Evolutionary conservation across 2,113 vertebrate species (phyloP).

Genomic region (Malurus alboscapulatus): DNA sequence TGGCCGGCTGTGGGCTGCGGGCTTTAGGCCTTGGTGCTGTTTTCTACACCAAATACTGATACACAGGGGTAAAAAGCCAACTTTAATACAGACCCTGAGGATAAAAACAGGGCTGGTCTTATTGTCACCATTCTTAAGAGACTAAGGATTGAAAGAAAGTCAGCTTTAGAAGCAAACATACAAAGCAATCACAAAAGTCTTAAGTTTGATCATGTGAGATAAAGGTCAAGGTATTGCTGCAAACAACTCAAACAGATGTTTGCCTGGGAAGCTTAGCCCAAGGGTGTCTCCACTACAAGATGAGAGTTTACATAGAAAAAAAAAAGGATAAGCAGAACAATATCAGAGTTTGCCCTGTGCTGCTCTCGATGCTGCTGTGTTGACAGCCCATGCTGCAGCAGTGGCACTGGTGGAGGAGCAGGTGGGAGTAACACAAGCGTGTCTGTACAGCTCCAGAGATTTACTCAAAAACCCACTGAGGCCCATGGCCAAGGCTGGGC

Average conservation of each 20-base stretch:
- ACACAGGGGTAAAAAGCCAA: neutral
- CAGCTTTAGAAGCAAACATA: neutral
- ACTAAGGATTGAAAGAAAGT: neutral
- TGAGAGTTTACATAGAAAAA: neutral
- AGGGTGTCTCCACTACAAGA: neutral
- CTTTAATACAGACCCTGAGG: neutral
- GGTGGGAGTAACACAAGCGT: neutral
- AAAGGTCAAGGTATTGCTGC: constrained; percentile 9
- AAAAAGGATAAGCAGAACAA: neutral
- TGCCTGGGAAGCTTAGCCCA: neutral
- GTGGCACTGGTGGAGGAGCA: neutral
- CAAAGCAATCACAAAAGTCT: neutral
- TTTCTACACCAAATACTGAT: neutral
- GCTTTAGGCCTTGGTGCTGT: neutral
- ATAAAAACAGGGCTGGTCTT: neutral
- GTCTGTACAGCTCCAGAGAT: neutral
- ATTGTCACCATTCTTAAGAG: neutral
- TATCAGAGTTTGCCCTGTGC: neutral
- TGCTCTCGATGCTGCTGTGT: neutral
- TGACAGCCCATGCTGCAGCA: neutral
- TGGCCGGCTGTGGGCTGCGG: neutral
- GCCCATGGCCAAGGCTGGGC: neutral
- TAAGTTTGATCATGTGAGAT: neutral
- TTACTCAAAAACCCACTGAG: neutral
- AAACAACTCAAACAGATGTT: neutral